Conservation (phyloP, 2,888 invertebrate species). For the Lycaena phlaeas region DNA sequence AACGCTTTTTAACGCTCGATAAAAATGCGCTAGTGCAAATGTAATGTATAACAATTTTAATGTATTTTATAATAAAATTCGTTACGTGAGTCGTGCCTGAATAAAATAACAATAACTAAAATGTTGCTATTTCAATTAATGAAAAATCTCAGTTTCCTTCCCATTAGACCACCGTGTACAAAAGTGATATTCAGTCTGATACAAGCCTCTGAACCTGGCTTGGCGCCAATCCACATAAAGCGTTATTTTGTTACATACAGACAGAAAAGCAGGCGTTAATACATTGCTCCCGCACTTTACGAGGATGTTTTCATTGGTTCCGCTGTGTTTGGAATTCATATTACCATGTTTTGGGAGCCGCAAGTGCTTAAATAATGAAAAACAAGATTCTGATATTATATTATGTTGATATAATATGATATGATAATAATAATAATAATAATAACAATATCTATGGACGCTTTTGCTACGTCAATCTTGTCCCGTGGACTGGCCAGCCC, state of each 20-base stretch:
- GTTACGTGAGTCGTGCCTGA: too few species aligned
- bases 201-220: constrained; percentile 33
- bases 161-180: constrained; percentile 12
- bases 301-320: constrained; percentile 21
- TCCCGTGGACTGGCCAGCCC: too few species aligned
- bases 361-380: constrained; percentile 3
- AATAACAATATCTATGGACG: too few species aligned
- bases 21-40: too few species aligned
- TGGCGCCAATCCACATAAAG: constrained; percentile 41
- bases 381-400: too few species aligned
- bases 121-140: too few species aligned
- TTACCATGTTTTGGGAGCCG: constrained; percentile 11
- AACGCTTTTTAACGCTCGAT: too few species aligned
- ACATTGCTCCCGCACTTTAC: constrained; percentile 24
- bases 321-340: constrained; percentile 18
- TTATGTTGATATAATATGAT: neutral
- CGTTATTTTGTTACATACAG: constrained; percentile 38
- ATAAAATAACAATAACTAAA: too few species aligned
- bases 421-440: too few species aligned
- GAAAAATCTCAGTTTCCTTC: constrained; percentile 8
- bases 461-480: too few species aligned
- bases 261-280: constrained; percentile 30
- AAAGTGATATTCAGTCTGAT: constrained; percentile 28
- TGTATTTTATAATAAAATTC: too few species aligned
- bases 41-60: too few species aligned